Evolutionary conservation across 2,797 vertebrate genomes (phyloP).

Genomic region (Falco columbarius): DNA sequence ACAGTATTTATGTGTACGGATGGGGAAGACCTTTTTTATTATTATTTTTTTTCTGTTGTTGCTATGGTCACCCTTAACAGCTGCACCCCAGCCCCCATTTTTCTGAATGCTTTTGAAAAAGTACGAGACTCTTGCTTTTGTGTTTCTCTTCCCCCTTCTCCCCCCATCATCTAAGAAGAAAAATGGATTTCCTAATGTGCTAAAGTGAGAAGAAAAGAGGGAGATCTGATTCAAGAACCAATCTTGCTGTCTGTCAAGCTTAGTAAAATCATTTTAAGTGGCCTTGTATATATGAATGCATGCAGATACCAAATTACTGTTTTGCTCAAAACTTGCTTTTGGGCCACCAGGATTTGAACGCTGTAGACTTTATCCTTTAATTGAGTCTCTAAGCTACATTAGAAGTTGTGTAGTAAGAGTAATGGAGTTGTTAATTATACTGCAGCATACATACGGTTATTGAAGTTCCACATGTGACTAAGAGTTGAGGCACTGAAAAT

Average conservation of each 20-base stretch:
- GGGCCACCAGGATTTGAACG: background rate
- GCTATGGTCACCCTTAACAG: background rate
- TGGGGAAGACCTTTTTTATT: background rate
- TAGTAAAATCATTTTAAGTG: background rate
- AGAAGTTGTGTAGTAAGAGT: background rate
- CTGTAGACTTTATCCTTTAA: background rate
- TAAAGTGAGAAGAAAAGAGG: background rate
- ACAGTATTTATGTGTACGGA: background rate
- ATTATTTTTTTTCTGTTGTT: background rate
- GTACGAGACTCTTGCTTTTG: background rate
- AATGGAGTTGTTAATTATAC: background rate
- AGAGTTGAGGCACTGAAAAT: background rate
- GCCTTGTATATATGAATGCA: background rate
- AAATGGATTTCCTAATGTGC: background rate
- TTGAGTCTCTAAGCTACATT: background rate
- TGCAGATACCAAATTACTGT: background rate
- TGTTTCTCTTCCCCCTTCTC: background rate
- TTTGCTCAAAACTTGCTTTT: background rate
- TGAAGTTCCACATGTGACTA: background rate
- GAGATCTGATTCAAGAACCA: background rate
- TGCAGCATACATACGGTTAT: background rate
- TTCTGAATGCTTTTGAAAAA: background rate
- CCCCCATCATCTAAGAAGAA: background rate
- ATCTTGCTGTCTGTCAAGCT: conserved; percentile 3
- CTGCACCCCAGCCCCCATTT: background rate